Base-by-base conservation (phyloP, 2,113 vertebrate species). In the Dipodomys spectabilis region DNA sequence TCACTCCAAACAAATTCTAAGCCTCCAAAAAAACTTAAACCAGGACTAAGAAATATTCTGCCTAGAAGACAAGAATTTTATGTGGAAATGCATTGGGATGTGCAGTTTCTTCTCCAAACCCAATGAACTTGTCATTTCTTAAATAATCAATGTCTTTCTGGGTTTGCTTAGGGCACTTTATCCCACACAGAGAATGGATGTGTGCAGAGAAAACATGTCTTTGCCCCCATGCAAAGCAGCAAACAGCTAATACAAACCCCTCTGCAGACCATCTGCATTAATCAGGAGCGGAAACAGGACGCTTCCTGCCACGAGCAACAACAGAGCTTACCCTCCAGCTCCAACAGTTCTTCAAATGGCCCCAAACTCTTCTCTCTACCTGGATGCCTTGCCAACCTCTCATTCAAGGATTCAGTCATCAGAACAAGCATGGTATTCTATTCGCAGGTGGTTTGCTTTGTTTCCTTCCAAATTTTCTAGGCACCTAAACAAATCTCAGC, bases 391-490 rank as follows among this genome's bases (percentile, higher is more conserved):
- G 93, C 90, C 94, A 95, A 94, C 84, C 35, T 80, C 73, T 81
- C 94, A 27, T 72, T 92, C 62, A 95, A 94, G 67, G 92, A 68
- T 92, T 93, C 4, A 0, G 53, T 57, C 53, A 71, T 85, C 30
- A 69, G 82, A 90, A 87, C 0, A 4, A 88, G 49, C 81, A 90
- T 95, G 85, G 78, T 78, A 84, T 90, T 96, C 93, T 96, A 91
- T 53, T 95, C 97, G 96, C 92, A 97, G 93, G 96, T 94, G 80
- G 90, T 90, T 97, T 95, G 79, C 30, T 96, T 80, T 92, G 3
- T 10, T 82, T 64, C 11, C 25, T 90, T 95, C 96, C 92, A 97
- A 91, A 86, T 92, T 94, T 86, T 97, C 86, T 90, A 94, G 96
- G 95, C 91, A 95, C 90, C 87, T 94, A 62, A 93, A 93, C 90